These are phyloP conservation scores for Elgaria multicarinata DNA, from an alignment of 2,113 vertebrate species.

Conservation along the genomic window DNA sequence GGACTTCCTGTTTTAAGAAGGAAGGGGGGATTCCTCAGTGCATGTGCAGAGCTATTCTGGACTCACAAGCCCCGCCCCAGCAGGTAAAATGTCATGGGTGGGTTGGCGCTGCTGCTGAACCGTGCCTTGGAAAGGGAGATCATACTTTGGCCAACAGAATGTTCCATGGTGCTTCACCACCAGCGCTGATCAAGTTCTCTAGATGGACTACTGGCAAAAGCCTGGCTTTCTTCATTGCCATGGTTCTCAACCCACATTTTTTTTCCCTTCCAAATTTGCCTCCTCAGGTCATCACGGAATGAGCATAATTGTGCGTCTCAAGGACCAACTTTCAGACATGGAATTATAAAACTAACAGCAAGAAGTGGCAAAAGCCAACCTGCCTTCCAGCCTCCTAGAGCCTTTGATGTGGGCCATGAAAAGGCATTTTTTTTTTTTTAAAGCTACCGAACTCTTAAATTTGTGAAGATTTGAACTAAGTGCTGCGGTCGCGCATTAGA, in stretches of 20 bases:
- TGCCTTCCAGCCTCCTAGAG: slow-evolving; percentile 86
- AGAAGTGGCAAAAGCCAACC: slow-evolving; percentile 58
- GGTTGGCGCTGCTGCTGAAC: no score
- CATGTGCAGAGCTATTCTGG: accelerated
- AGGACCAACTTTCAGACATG: slow-evolving; percentile 21
- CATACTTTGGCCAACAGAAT: neutral
- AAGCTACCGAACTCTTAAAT: slow-evolving; percentile 78
- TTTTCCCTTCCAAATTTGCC: slow-evolving; percentile 3
- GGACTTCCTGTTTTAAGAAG: neutral
- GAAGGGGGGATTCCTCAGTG: neutral
- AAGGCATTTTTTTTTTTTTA: slow-evolving; percentile 72
- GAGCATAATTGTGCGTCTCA: slow-evolving; percentile 53
- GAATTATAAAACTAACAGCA: slow-evolving; percentile 53
- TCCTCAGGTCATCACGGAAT: slow-evolving; percentile 56
- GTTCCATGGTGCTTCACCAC: neutral
- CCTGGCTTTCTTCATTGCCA: neutral
- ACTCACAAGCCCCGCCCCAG: neutral
- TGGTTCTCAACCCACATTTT: slow-evolving; percentile 50
- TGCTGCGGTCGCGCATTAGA: slow-evolving; percentile 76
- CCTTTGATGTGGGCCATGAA: slow-evolving; percentile 78
- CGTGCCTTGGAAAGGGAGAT: neutral
- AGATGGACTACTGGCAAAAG: neutral
- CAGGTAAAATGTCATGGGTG: no score
- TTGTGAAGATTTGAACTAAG: slow-evolving; percentile 78
- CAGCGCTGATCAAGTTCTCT: neutral